These are phyloP conservation scores for Umimayanthus kanabou DNA, from an alignment of 92 coral and sea anemone species.

Conservation along the genomic window DNA sequence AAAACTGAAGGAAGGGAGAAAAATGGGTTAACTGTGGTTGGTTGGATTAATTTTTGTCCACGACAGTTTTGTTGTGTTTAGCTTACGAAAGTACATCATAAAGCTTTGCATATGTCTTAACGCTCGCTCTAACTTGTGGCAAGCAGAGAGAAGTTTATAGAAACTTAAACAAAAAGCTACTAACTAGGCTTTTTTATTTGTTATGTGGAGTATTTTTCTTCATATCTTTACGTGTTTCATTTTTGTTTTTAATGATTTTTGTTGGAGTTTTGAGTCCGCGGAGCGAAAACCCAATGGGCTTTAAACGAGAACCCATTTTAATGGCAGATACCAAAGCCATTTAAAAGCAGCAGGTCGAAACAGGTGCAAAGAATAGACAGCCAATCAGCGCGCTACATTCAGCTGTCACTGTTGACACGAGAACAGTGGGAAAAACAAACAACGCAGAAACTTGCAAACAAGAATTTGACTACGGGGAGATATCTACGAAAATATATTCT, in stretches of 20 bases:
- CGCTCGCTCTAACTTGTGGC: neutral
- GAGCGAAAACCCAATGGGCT: neutral
- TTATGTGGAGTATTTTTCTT: neutral
- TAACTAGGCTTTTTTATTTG: neutral
- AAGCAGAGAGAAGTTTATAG: neutral
- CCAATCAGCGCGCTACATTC: slow-evolving; percentile 18
- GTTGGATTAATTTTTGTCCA: neutral
- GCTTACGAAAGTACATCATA: no score
- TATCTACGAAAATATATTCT: slow-evolving; percentile 32
- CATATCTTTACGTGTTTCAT: neutral
- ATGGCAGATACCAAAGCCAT: slow-evolving; percentile 8
- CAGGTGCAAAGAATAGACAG: slow-evolving; percentile 31
- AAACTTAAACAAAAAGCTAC: neutral
- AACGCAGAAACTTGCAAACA: neutral
- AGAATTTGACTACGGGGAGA: neutral
- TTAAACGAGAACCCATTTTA: neutral
- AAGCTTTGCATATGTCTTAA: neutral
- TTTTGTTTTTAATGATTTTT: slow-evolving; percentile 3
- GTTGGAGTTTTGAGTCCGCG: neutral
- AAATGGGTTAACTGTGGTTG: neutral
- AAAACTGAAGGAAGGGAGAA: neutral
- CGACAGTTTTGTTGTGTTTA: neutral
- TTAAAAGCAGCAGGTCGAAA: slow-evolving; percentile 41
- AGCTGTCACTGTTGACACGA: slow-evolving; percentile 28
- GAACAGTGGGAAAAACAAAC: slow-evolving; percentile 33